A percentile compares a stretch with the other conserved stretches of the same genome.
phyloP scores from a whole-genome alignment of 2,888 invertebrate species.

The Hyalella azteca region DNA sequence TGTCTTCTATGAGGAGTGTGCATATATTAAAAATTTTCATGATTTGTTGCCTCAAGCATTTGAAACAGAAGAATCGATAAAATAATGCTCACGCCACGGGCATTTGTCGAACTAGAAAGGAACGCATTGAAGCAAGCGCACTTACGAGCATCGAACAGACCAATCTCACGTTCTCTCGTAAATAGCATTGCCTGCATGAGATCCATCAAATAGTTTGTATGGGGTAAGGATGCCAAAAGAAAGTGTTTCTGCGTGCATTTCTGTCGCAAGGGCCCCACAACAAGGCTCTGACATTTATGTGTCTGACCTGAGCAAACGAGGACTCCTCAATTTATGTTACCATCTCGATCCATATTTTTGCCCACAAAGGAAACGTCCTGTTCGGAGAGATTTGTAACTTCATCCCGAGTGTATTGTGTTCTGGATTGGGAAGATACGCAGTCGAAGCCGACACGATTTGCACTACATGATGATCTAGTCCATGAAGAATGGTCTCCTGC shows the following conservation, averaged over 20 bases:
- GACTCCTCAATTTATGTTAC: constrained; percentile 22
- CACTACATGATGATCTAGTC: constrained; percentile 27
- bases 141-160: too few relatives aligned
- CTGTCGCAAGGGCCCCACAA: background rate
- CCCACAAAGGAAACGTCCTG: constrained; percentile 34
- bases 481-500: constrained; percentile 9
- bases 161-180: too few relatives aligned
- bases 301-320: constrained; percentile 37
- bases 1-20: too few relatives aligned
- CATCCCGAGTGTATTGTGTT: constrained; percentile 32
- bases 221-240: background rate
- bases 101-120: too few relatives aligned
- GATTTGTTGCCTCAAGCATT: too few relatives aligned
- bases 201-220: too few relatives aligned
- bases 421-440: constrained; percentile 33
- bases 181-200: too few relatives aligned
- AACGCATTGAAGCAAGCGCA: too few relatives aligned
- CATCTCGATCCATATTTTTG: constrained; percentile 30
- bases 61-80: too few relatives aligned
- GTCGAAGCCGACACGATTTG: constrained; percentile 29
- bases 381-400: constrained; percentile 34
- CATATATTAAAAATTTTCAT: too few relatives aligned
- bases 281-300: constrained; percentile 25
- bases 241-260: constrained; percentile 11
- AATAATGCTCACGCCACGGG: too few relatives aligned